A percentile compares a stretch with the other conserved stretches of the same genome.
phyloP scores from a whole-genome alignment of 2,797 vertebrate genomes.

The Acanthurus lineatus region DNA sequence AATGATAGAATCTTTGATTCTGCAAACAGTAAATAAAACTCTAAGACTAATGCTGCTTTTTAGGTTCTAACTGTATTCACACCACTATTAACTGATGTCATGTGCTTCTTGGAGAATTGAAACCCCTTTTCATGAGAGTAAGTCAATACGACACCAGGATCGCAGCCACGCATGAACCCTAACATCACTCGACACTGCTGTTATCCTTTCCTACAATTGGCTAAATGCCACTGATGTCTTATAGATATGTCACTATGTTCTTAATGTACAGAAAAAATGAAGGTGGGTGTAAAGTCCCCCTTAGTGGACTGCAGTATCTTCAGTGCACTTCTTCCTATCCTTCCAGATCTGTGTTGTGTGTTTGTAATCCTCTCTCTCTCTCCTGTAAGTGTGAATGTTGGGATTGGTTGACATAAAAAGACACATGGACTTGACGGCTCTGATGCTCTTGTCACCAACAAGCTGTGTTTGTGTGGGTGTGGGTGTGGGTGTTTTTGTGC shows the following conservation, averaged over 20 bases:
- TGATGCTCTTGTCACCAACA: too few species aligned
- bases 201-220: slow-evolving; percentile 4
- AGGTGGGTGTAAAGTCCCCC: background rate
- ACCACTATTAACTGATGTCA: slow-evolving; percentile 44
- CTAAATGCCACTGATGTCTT: slow-evolving; percentile 31
- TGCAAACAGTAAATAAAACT: background rate
- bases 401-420: too few species aligned
- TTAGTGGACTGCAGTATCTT: slow-evolving; percentile 33
- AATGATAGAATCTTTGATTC: slow-evolving; percentile 13
- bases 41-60: slow-evolving; percentile 62
- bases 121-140: background rate
- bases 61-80: slow-evolving; percentile 43
- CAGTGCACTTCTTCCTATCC: slow-evolving; percentile 43
- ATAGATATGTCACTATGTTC: slow-evolving; percentile 45
- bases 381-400: slow-evolving; percentile 1
- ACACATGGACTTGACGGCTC: too few species aligned
- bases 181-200: slow-evolving; percentile 30
- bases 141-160: slow-evolving; percentile 1
- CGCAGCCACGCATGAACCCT: slow-evolving; percentile 44
- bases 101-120: slow-evolving; percentile 1
- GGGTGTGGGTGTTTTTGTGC: too few species aligned
- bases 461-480: too few species aligned
- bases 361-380: slow-evolving; percentile 26
- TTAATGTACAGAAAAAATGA: slow-evolving; percentile 47
- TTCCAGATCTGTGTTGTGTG: slow-evolving; percentile 30